Evolutionary conservation across 2,888 invertebrate genomes (phyloP).

Genomic region (Caenorhabditis becei): DNA sequence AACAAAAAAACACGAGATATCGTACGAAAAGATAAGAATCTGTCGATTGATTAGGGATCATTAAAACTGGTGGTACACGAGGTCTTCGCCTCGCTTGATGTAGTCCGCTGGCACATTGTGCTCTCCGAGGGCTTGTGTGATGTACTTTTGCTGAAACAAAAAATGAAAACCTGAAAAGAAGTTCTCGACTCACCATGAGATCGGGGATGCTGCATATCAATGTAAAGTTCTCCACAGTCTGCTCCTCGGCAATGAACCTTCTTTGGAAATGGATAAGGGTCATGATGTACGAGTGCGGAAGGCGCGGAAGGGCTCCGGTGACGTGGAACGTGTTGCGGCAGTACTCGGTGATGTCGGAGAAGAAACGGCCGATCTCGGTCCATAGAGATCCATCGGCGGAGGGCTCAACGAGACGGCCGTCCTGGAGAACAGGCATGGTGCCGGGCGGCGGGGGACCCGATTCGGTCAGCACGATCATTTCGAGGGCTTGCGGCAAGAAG

Average conservation of each 20-base stretch:
- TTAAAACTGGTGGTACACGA: background rate
- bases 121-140: constrained; percentile 4
- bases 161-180: background rate
- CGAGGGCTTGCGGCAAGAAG: constrained; percentile 8
- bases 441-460: constrained; percentile 1
- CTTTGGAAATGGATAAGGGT: background rate
- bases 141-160: background rate
- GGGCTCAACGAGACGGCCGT: constrained; percentile 4
- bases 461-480: constrained; percentile 20
- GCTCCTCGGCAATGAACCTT: background rate
- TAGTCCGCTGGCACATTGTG: constrained; percentile 2
- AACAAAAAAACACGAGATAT: background rate
- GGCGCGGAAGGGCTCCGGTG: background rate
- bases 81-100: background rate
- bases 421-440: background rate
- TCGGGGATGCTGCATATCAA: background rate
- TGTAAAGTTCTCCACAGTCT: background rate
- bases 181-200: background rate
- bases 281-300: constrained; percentile 18
- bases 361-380: constrained; percentile 2
- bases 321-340: background rate
- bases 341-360: constrained; percentile 10
- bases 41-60: background rate
- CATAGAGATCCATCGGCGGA: background rate
- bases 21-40: background rate